Evolutionary conservation across 2,888 invertebrate genomes (phyloP).

Genomic region (Cephus pulcher): DNA sequence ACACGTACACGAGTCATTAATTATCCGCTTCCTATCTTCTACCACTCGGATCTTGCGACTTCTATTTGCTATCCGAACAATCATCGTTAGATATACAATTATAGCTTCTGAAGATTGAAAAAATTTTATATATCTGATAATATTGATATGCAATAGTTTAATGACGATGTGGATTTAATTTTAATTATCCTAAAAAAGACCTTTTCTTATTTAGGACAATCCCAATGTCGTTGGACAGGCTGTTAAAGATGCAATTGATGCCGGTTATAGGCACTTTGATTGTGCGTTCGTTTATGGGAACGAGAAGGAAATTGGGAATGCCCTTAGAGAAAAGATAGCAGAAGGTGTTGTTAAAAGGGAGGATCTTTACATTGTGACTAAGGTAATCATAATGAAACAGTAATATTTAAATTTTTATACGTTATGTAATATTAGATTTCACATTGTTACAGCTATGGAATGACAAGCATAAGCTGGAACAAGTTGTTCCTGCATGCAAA

Average conservation of each 20-base stretch:
- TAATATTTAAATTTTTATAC: not conserved
- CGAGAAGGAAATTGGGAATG: constrained; percentile 64
- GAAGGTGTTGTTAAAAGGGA: constrained; percentile 64
- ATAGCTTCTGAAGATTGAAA: not conserved
- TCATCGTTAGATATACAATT: not conserved
- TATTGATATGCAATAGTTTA: not conserved
- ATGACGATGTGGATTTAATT: not conserved
- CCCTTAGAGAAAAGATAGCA: constrained; percentile 61
- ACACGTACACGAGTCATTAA: no score
- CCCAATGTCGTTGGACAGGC: constrained; percentile 66
- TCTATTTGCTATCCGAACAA: no score
- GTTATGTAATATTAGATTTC: not conserved
- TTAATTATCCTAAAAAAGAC: not conserved
- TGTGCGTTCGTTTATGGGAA: constrained; percentile 67
- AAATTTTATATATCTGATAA: not conserved
- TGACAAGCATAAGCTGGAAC: constrained; percentile 71
- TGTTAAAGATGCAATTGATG: constrained; percentile 71
- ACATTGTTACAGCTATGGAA: constrained; percentile 65
- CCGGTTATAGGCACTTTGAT: constrained; percentile 76
- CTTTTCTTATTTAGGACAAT: constrained; percentile 57
- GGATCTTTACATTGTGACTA: constrained; percentile 64
- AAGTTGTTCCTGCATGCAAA: constrained; percentile 43
- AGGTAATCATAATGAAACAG: constrained; percentile 42
- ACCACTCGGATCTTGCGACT: no score
- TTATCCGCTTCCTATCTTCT: no score